These are phyloP conservation scores for Drosophila rellima DNA, from an alignment of 2,888 invertebrate species.

Conservation along the genomic window DNA sequence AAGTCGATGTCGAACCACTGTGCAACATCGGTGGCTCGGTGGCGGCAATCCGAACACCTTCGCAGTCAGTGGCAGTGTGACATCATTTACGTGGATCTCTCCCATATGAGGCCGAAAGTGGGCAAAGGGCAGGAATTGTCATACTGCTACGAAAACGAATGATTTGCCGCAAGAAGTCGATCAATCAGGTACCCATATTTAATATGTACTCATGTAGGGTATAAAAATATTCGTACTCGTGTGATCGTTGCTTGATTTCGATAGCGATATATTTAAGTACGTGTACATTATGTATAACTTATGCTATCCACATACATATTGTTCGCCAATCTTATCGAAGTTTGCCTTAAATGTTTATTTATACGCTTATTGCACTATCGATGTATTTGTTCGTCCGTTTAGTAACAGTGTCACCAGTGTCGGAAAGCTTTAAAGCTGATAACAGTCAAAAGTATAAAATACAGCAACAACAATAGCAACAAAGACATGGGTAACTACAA, in stretches of 20 bases:
- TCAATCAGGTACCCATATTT: constrained; percentile 1
- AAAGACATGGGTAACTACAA: constrained; percentile 7
- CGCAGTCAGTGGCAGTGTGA: constrained; percentile 10
- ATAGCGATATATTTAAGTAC: constrained; percentile 11
- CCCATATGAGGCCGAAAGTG: neutral
- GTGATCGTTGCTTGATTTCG: neutral
- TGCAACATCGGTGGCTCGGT: constrained; percentile 14
- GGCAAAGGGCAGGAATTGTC: constrained; percentile 29
- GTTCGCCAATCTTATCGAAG: constrained; percentile 43
- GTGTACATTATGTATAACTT: constrained; percentile 11
- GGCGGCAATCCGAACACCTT: constrained; percentile 2
- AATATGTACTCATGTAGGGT: constrained; percentile 1
- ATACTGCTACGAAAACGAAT: constrained; percentile 1
- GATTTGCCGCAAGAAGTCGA: constrained; percentile 14
- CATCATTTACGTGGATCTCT: constrained; percentile 17
- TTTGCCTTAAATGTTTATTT: constrained; percentile 33
- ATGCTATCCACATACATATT: constrained; percentile 13
- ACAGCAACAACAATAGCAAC: neutral
- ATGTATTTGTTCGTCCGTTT: constrained; percentile 34
- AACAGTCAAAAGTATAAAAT: constrained; percentile 11
- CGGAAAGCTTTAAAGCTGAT: constrained; percentile 37
- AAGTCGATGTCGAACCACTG: constrained; percentile 11
- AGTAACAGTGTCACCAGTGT: constrained; percentile 40
- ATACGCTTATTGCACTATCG: constrained; percentile 51
- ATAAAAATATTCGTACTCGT: neutral